Base-by-base conservation (phyloP, 2,113 vertebrate genomes). In the Phaethon lepturus region DNA sequence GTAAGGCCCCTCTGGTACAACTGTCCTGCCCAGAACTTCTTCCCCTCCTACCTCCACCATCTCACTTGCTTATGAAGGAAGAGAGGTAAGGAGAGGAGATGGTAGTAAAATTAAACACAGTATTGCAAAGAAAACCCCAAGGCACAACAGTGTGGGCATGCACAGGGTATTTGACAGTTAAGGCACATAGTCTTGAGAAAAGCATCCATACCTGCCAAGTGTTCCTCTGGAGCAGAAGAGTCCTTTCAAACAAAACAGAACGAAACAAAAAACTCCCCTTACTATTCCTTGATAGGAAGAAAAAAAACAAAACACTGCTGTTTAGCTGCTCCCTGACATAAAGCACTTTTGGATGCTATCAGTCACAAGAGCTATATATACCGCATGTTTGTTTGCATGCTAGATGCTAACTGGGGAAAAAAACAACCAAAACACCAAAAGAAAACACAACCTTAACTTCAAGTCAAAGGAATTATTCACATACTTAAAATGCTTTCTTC, bases 101-200 rank as follows among this genome's bases (percentile, higher is more conserved):
- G 10, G 45, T 1, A 29, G 11, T 6, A 47, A 64, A 84, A 60
- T 33, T 10, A 72, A 92, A 79, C 33, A 26, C 22, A 20, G 16
- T 1, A 24, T 47, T 66, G 31, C n/a, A 77, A n/a, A 82, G 49
- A 68, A 47, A 77, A 28, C 1, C 63, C 13, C 33, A 19, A 62
- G 11, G 62, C 42, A 67, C 4, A 19, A 38, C 0, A 3, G n/a
- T 2, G 11, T 14, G 79, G 40, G 38, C 86, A 74, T 12, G 50
- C 72, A 26, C 22, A 31, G 63, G 59, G 19, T 69, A 24, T 56
- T 25, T 6, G 47, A 59, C 2, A 2, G 28, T 16, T 44, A 55
- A 63, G 59, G 25, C 26, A 80, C 0, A 0, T 0, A 35, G 29
- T 1, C 59, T 0, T 62, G 47, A 68, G 62, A 44, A 40, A 75